phyloP scores from a whole-genome alignment of 2,888 invertebrate genomes.

The Eustalomyia histrio region DNA sequence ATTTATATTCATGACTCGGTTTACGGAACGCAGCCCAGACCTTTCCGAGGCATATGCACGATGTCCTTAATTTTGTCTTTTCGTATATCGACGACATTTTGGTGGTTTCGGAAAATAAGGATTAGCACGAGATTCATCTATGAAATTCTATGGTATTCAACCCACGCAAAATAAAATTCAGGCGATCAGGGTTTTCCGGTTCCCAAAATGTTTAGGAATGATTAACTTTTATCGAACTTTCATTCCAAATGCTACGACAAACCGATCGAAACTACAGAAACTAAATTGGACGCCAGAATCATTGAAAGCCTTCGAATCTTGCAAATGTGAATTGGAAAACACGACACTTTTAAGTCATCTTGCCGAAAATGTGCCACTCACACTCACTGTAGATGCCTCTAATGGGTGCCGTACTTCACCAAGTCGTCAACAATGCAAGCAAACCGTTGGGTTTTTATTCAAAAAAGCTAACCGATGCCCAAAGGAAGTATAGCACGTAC shows the following conservation, averaged over 20 bases:
- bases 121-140: conserved; percentile 12
- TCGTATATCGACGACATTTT: conserved; percentile 21
- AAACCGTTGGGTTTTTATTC: conserved; percentile 77
- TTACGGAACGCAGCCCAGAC: conserved; percentile 10
- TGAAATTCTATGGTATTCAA: neutral
- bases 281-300: conserved; percentile 20
- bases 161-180: neutral
- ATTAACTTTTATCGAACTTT: conserved; percentile 46
- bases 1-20: conserved; percentile 20
- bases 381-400: conserved; percentile 48
- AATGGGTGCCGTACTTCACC: conserved; percentile 59
- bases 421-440: conserved; percentile 18
- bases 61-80: conserved; percentile 24
- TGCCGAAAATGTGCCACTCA: neutral
- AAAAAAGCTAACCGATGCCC: conserved; percentile 68
- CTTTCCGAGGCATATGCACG: conserved; percentile 3
- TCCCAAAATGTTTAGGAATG: conserved; percentile 34
- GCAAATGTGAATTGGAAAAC: conserved; percentile 16
- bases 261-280: conserved; percentile 10
- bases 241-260: conserved; percentile 21
- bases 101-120: neutral
- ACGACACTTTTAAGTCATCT: conserved; percentile 13
- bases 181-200: neutral
- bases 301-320: conserved; percentile 21
- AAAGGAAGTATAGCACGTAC: conserved; percentile 49